A percentile compares a stretch with the other conserved stretches of the same genome.
These are phyloP conservation scores for Jacana jacana DNA, from an alignment of 2,113 vertebrate genomes.

Conservation along the genomic window DNA sequence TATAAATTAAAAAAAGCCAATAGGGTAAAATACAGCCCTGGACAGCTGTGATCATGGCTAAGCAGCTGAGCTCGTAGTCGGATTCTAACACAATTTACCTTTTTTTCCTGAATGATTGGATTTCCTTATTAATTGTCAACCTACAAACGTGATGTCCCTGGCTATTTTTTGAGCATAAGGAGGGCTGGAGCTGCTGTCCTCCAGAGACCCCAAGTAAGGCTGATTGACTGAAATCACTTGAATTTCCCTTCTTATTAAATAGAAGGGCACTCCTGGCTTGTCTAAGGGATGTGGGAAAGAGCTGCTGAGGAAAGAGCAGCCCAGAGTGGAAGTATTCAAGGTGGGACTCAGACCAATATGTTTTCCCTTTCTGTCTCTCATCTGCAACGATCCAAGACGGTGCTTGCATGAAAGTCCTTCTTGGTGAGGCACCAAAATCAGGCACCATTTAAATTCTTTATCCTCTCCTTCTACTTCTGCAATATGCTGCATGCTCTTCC, in stretches of 20 bases:
- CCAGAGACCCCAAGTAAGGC: not conserved
- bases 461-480: not conserved
- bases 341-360: not conserved
- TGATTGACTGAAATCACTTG: constrained; percentile 21
- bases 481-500: accelerated
- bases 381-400: not conserved
- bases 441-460: not conserved
- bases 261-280: not conserved
- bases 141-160: not conserved
- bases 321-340: not conserved
- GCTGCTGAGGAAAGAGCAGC: not conserved
- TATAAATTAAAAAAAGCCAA: not conserved
- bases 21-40: not conserved
- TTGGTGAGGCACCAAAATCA: not conserved
- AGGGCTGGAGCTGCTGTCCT: not conserved
- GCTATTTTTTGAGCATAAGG: not conserved
- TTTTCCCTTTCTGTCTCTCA: not conserved
- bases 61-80: not conserved
- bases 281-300: not conserved
- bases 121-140: constrained; percentile 19
- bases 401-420: not conserved
- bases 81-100: not conserved
- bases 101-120: not conserved
- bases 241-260: not conserved
- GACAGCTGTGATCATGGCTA: not conserved